Evolutionary conservation across 2,113 vertebrate genomes (phyloP).

Genomic region (Elanoides forficatus): DNA sequence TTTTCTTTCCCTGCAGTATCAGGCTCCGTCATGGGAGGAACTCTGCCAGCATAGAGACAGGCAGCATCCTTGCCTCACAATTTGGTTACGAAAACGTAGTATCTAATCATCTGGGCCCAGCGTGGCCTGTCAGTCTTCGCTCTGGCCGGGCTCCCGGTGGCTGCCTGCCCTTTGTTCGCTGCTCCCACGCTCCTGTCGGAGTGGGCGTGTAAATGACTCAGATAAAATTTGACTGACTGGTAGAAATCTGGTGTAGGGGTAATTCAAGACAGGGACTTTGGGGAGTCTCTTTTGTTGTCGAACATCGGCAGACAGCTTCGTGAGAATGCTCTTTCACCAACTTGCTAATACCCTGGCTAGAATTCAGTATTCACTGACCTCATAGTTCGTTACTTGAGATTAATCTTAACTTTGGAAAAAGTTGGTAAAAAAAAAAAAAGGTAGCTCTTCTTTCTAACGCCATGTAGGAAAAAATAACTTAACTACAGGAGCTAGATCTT

Average conservation of each 20-base stretch:
- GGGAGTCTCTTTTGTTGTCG: background rate
- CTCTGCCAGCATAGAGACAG: background rate
- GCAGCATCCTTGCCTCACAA: background rate
- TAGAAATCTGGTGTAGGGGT: background rate
- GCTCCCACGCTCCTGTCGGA: background rate
- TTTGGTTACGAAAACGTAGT: background rate
- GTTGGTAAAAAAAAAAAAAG: background rate
- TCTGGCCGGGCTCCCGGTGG: background rate
- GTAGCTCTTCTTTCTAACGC: background rate
- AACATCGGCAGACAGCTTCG: background rate
- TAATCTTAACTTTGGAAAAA: conserved; percentile 5
- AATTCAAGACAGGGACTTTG: conserved; percentile 18
- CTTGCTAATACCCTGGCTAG: background rate
- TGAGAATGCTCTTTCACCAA: conserved; percentile 19
- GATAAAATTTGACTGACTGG: conserved; percentile 33
- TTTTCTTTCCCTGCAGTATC: background rate
- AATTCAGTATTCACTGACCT: conserved; percentile 21
- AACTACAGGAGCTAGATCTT: background rate
- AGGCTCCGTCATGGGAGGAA: background rate
- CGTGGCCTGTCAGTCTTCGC: background rate
- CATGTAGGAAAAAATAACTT: background rate
- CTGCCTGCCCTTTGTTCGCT: background rate
- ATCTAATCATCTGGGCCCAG: background rate
- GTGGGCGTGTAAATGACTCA: background rate
- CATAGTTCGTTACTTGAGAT: background rate